Evolutionary conservation across 2,888 invertebrate genomes (phyloP).

Genomic region (Hydriomena furcata): DNA sequence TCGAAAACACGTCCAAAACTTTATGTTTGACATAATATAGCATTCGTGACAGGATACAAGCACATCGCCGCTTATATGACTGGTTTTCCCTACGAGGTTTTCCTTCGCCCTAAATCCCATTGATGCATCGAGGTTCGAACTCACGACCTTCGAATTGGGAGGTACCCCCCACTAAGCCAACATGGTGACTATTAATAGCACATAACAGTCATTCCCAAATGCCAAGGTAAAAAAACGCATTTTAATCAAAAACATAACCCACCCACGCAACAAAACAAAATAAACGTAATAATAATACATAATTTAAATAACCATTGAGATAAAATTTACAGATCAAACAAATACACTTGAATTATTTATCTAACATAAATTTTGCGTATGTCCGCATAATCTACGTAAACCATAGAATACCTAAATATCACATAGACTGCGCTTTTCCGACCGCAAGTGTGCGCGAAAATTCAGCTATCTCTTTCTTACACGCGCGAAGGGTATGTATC

Average conservation of each 20-base stretch:
- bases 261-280: constrained; percentile 15
- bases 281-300: constrained; percentile 9
- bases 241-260: background rate
- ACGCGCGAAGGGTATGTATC: constrained; percentile 19
- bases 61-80: too few species aligned
- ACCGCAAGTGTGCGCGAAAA: constrained; percentile 34
- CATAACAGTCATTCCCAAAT: background rate
- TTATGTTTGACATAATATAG: too few species aligned
- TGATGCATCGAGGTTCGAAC: too few species aligned
- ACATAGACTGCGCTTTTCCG: constrained; percentile 52
- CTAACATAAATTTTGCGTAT: constrained; percentile 42
- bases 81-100: too few species aligned
- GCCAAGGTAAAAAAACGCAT: background rate
- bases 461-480: constrained; percentile 46
- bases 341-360: constrained; percentile 45
- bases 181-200: too few species aligned
- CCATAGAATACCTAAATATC: constrained; percentile 8
- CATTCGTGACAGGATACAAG: too few species aligned
- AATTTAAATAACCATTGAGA: constrained; percentile 24
- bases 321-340: constrained; percentile 25
- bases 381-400: constrained; percentile 39
- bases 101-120: too few species aligned
- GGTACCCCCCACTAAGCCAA: too few species aligned
- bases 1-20: too few species aligned
- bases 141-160: too few species aligned